phyloP scores from a whole-genome alignment of 2,888 invertebrate species.

The Imbricaverruca yamaguchii region DNA sequence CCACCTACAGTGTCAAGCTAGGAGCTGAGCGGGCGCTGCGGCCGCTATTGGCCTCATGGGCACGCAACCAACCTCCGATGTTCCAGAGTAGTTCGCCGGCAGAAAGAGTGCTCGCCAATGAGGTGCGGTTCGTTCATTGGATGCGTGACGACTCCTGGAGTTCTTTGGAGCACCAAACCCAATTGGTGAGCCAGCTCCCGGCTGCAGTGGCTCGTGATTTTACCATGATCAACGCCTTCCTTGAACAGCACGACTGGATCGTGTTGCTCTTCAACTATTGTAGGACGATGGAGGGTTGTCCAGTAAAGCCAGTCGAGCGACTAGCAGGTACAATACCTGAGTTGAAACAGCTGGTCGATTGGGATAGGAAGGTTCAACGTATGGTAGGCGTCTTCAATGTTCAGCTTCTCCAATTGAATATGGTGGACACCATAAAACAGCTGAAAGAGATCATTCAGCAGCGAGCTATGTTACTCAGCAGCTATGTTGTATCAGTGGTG shows the following conservation, averaged over 20 bases:
- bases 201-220: neutral
- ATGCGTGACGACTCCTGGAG: neutral
- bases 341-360: neutral
- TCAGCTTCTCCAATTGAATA: neutral
- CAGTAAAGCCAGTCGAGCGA: neutral
- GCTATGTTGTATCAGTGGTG: neutral
- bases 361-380: neutral
- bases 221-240: neutral
- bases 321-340: neutral
- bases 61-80: neutral
- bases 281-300: neutral
- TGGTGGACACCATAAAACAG: neutral
- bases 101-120: neutral
- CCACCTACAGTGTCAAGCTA: neutral
- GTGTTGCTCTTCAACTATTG: neutral
- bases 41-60: neutral
- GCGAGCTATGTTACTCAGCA: neutral
- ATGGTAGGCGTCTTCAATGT: neutral
- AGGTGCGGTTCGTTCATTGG: neutral
- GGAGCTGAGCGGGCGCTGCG: neutral
- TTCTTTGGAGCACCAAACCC: neutral
- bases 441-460: neutral
- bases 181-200: neutral
- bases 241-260: neutral
- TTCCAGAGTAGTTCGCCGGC: neutral